Base-by-base conservation (phyloP, 2,113 vertebrate species). In the Gnathonemus echidnorhynchus region DNA sequence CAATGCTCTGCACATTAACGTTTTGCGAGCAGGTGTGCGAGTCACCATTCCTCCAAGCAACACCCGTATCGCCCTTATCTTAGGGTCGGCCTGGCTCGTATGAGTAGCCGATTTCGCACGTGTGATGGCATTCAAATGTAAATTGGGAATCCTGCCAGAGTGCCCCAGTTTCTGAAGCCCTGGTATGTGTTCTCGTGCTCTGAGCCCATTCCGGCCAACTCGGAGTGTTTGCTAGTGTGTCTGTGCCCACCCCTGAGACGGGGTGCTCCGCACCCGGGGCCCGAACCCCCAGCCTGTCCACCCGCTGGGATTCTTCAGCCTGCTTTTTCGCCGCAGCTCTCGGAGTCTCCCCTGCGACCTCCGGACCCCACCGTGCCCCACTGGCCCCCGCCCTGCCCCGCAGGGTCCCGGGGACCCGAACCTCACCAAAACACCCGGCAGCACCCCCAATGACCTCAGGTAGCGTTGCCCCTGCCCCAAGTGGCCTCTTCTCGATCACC, bases 361-460 rank as follows among this genome's bases (percentile, higher is more conserved):
- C 45, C 97, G 98, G 97, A 97, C 95, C 96, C 97, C 96, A 88
- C 95, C 96, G 94, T 95, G 96, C 91, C 94, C 96, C 92, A 95
- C 97, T 84, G 94, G 95, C 93, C 95, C 97, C 93, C 97, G 97
- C 92, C 96, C 97, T 46, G 88, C 94, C 94, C 96, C 96, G 52
- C 94, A 94, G 93, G 1, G 94, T 9, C 93, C 96, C 89, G 95
- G 97, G 92, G 97, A 99, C 94, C 94, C 95, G 74, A 94, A 93
- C 94, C 96, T 95, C 90, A 94, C 93, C 96, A 98, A 97, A 97
- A 93, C 96, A 94, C 93, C 97, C 91, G 88, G 94, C 96, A 96
- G 95, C 97, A 95, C 93, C 96, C 95, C 97, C 93, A 97, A 94
- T 98, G 98, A 99, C 39, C 94, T 96, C 97, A 99, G 98, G 98